A percentile compares a stretch with the other conserved stretches of the same genome.
These are phyloP conservation scores for Phortica okadai DNA, from an alignment of 2,888 invertebrate species.

Conservation along the genomic window DNA sequence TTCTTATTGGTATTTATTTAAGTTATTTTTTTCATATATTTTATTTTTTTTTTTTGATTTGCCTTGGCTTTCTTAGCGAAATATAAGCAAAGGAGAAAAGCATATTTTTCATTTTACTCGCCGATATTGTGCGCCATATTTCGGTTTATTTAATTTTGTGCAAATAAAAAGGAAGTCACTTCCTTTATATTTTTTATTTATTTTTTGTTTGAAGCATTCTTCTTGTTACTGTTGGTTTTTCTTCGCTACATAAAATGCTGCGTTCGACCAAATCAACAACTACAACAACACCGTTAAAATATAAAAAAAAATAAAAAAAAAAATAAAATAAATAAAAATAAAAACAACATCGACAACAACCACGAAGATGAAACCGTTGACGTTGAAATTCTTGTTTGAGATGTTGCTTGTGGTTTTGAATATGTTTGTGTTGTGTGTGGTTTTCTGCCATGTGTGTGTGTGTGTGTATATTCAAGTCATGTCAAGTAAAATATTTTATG, in stretches of 20 bases:
- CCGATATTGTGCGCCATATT: conserved; percentile 70
- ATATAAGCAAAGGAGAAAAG: too few relatives aligned
- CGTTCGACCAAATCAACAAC: conserved; percentile 27
- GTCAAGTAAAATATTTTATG: conserved; percentile 20
- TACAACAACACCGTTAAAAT: not conserved
- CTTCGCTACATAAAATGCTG: conserved; percentile 65
- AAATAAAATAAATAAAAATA: not conserved
- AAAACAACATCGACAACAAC: not conserved
- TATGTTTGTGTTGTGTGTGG: not conserved
- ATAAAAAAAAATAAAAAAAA: not conserved
- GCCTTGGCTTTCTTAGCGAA: not conserved
- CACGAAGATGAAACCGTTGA: not conserved
- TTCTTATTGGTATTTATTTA: not conserved
- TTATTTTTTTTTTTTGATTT: not conserved
- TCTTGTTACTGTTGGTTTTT: conserved; percentile 4
- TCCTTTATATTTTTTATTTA: too few relatives aligned
- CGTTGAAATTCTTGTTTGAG: not conserved
- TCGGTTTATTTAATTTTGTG: conserved; percentile 72
- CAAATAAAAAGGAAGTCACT: conserved; percentile 71
- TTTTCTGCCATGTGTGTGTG: not conserved
- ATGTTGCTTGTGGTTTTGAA: too few relatives aligned
- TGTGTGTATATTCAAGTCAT: not conserved
- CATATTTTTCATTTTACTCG: conserved; percentile 68
- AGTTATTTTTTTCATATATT: not conserved
- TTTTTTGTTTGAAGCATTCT: conserved; percentile 59